Evolutionary conservation across 2,113 vertebrate species (phyloP), one percentile per base, ranked within the genome.

Genomic region (Chloebia gouldiae): DNA sequence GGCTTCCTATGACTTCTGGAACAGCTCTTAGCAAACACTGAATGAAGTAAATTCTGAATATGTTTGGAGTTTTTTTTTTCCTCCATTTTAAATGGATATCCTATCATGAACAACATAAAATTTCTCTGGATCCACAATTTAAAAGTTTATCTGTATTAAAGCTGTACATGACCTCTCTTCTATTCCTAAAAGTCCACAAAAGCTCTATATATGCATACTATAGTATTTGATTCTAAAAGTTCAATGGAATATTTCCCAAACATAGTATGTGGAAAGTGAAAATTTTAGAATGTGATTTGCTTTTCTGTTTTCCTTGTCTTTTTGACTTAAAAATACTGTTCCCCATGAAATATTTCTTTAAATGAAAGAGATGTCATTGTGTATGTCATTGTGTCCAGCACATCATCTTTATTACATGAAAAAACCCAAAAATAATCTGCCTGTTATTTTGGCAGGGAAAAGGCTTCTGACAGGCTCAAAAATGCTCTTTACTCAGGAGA

Each of bases 21-120:
- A 15, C 23, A 51, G 5, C 0, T 9, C 10, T 50, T 49, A 11
- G 7, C 5, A 72, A 90, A 7, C 7, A 31, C 9, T 50, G 28
- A 22, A 6, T 21, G 5, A 80, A 68, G 5, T 0, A 4, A 64
- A 59, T 76, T 76, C 28, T 71, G 18, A 63, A 63, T 21, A 28
- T 20, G 5, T 44, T 84, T 60, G 7, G 7, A 19, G 19, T 0
- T 3, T 9, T 39, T 70, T 44, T 40, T 35, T 40, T n/a, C 0
- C 17, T 54, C 8, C 23, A 18, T 45, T 81, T 87, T 69, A 77
- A 44, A 45, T 50, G 13, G 6, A 25, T 72, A 35, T 0, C 4
- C 14, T 69, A 42, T 9, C 1, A 66, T 20, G 40, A 42, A 49
- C 27, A n/a, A 51, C 23, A 89, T 22, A 71, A 71, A 72, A 80